Evolutionary conservation across 2,888 invertebrate genomes (phyloP).

Genomic region (Temnothorax rugatulus): DNA sequence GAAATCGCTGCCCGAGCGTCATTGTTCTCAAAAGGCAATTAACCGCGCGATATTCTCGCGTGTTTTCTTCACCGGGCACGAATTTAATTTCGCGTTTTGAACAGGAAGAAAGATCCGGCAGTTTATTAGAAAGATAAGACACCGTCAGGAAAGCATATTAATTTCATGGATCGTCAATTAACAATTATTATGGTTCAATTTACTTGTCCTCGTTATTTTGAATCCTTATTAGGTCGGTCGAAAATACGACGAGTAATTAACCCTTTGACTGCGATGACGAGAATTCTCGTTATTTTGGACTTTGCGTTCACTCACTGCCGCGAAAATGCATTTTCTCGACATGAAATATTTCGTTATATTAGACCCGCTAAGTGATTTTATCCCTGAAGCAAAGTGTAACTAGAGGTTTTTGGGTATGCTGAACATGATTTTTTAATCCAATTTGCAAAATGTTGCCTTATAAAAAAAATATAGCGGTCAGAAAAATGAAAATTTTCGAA

Average conservation of each 20-base stretch:
- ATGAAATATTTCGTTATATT: no score
- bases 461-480: no score
- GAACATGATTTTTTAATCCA: no score
- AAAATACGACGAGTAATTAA: neutral
- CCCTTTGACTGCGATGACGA: no score
- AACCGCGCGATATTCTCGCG: constrained; percentile 8
- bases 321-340: no score
- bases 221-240: neutral
- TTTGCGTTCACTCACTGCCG: no score
- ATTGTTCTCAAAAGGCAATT: neutral
- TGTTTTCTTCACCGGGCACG: neutral
- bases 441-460: no score
- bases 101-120: neutral
- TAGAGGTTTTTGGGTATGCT: no score
- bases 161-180: neutral
- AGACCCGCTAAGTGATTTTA: no score
- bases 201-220: neutral
- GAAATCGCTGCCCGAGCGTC: neutral
- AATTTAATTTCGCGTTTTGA: constrained; percentile 37
- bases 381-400: no score
- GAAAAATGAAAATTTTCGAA: no score
- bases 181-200: neutral
- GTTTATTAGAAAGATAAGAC: constrained; percentile 19
- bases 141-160: neutral
- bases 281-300: no score